phyloP scores from a whole-genome alignment of 2,888 invertebrate genomes.

The Amphimallon solstitiale region DNA sequence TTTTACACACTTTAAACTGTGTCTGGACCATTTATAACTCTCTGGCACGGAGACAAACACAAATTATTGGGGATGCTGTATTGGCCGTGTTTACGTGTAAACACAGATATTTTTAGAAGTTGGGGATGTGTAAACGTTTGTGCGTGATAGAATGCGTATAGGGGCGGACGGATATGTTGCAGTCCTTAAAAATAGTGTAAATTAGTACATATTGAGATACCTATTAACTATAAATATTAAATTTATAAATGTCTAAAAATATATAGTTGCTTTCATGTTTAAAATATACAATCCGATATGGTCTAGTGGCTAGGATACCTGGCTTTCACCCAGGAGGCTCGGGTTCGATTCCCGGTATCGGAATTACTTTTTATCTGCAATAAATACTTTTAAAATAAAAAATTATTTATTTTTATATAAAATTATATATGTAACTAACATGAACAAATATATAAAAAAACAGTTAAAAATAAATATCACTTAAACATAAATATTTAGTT shows the following conservation, averaged over 20 bases:
- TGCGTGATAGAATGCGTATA: constrained; percentile 26
- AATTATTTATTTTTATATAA: too few species aligned
- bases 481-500: too few species aligned
- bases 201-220: constrained; percentile 9
- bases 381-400: too few species aligned
- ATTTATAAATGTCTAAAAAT: not conserved
- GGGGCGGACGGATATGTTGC: constrained; percentile 4
- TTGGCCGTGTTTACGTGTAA: not conserved
- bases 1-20: constrained; percentile 16
- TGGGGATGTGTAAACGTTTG: constrained; percentile 26
- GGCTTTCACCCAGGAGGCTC: constrained; percentile 80
- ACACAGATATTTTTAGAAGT: constrained; percentile 12
- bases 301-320: constrained; percentile 79
- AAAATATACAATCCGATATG: constrained; percentile 64
- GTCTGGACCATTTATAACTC: not conserved
- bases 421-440: too few species aligned
- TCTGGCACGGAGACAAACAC: not conserved
- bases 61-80: constrained; percentile 21
- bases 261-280: constrained; percentile 43
- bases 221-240: not conserved
- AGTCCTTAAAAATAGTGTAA: constrained; percentile 12
- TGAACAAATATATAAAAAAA: too few species aligned
- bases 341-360: constrained; percentile 80
- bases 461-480: too few species aligned
- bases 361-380: constrained; percentile 61